A percentile compares a stretch with the other conserved stretches of the same genome.
phyloP scores from a whole-genome alignment of 92 coral and sea anemone species.

The Ricordea florida region DNA sequence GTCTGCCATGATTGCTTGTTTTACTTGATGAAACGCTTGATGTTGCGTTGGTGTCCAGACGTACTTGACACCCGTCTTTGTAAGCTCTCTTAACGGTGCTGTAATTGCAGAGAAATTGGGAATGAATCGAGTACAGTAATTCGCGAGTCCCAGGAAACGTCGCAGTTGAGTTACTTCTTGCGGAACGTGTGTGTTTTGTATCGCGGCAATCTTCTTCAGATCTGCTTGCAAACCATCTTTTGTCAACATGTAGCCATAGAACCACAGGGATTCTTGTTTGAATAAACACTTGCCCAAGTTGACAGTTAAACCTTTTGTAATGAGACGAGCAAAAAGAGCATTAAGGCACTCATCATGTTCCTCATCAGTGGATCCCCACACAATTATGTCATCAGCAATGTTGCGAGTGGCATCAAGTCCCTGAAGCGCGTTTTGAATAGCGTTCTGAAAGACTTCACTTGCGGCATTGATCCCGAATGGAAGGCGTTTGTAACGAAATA shows the following conservation, averaged over 20 bases:
- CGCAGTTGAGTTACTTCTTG: constrained; percentile 2
- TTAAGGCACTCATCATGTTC: constrained; percentile 5
- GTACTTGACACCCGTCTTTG: neutral
- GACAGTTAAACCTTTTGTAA: neutral
- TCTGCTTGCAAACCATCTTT: constrained; percentile 1
- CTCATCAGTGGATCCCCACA: constrained; percentile 1
- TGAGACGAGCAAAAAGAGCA: neutral
- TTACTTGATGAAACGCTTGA: neutral
- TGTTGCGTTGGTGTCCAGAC: constrained; percentile 1
- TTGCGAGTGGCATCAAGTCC: too few species aligned
- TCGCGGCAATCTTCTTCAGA: constrained; percentile 4
- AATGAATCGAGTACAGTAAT: constrained; percentile 7
- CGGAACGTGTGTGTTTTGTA: neutral
- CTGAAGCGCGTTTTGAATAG: constrained; percentile 27
- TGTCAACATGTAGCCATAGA: constrained; percentile 2
- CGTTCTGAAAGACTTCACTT: too few species aligned
- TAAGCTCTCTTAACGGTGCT: constrained; percentile 8
- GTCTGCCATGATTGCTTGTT: constrained; percentile 6
- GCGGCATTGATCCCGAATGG: too few species aligned
- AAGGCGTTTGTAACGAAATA: constrained; percentile 24
- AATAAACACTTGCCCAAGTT: constrained; percentile 3
- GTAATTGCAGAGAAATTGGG: constrained; percentile 8
- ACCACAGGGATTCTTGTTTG: constrained; percentile 5
- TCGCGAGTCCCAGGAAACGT: constrained; percentile 14
- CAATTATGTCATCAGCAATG: constrained; percentile 10